Evolutionary conservation across 2,888 invertebrate species (phyloP).

Genomic region (Macrophya alboannulata): DNA sequence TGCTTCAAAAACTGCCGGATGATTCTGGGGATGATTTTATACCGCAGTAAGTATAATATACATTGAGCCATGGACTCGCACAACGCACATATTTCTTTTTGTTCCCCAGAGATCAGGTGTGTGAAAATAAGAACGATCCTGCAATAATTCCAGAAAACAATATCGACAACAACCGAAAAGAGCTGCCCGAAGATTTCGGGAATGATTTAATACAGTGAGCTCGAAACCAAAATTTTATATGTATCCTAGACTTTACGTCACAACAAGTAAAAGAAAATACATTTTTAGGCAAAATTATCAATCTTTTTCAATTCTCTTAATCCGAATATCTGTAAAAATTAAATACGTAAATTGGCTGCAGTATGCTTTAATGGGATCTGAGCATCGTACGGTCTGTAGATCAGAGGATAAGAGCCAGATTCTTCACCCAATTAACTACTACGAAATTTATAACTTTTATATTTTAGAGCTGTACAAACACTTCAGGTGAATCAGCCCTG

Average conservation of each 20-base stretch:
- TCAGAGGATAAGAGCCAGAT: not conserved
- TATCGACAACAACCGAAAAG: not conserved
- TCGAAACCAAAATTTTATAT: not conserved
- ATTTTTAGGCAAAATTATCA: not conserved
- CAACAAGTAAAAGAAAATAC: not conserved
- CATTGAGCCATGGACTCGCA: not conserved
- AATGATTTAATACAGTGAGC: slow-evolving; percentile 25
- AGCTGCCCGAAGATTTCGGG: not conserved
- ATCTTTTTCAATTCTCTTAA: too few species aligned
- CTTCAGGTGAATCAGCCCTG: not conserved
- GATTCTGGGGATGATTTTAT: not conserved
- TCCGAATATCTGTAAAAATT: too few species aligned
- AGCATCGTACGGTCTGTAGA: not conserved
- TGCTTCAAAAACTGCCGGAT: slow-evolving; percentile 11
- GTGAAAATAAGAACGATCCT: not conserved
- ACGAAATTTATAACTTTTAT: not conserved
- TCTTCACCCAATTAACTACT: not conserved
- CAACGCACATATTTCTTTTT: not conserved
- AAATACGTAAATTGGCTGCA: too few species aligned
- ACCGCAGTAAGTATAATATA: not conserved
- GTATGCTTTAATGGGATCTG: too few species aligned
- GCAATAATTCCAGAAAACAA: not conserved
- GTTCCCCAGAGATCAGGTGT: not conserved
- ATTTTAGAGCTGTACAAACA: not conserved
- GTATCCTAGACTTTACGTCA: not conserved